Conservation (phyloP, 2,113 vertebrate genomes). For the Rhizomys pruinosus region DNA sequence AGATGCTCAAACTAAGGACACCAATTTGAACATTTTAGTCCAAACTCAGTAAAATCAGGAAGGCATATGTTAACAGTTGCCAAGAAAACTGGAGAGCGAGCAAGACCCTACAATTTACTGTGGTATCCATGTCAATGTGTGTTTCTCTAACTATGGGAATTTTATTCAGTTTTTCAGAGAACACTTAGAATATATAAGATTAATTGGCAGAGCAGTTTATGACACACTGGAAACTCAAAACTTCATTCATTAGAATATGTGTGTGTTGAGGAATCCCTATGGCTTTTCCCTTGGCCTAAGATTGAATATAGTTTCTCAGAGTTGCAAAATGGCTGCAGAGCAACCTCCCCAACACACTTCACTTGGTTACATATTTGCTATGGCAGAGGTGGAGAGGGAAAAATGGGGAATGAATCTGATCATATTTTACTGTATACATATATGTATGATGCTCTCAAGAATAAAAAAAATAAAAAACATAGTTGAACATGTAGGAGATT, state of each 20-base stretch:
- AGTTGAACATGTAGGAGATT: not conserved
- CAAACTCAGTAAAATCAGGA: constrained; percentile 16
- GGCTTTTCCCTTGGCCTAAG: not conserved
- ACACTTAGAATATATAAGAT: not conserved
- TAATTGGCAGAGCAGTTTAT: not conserved
- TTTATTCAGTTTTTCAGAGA: not conserved
- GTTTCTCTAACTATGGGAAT: not conserved
- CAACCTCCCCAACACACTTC: not conserved
- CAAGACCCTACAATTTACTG: not conserved
- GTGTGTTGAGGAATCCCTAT: not conserved
- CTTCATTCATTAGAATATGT: not conserved
- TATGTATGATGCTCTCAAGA: not conserved
- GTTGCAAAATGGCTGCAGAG: not conserved
- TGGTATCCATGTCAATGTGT: not conserved
- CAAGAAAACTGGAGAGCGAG: not conserved
- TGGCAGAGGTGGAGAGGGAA: not conserved
- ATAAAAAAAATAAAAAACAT: not conserved
- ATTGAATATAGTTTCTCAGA: not conserved
- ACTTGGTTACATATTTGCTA: not conserved
- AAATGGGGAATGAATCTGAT: too few species aligned
- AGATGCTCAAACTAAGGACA: constrained; percentile 39
- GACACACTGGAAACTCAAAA: not conserved
- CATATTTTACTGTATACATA: not conserved
- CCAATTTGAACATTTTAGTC: constrained; percentile 8
- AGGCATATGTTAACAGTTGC: not conserved